Evolutionary conservation across 2,888 invertebrate species (phyloP), one percentile per base, ranked within the genome.

Genomic region (Malthinus seriepunctatus): DNA sequence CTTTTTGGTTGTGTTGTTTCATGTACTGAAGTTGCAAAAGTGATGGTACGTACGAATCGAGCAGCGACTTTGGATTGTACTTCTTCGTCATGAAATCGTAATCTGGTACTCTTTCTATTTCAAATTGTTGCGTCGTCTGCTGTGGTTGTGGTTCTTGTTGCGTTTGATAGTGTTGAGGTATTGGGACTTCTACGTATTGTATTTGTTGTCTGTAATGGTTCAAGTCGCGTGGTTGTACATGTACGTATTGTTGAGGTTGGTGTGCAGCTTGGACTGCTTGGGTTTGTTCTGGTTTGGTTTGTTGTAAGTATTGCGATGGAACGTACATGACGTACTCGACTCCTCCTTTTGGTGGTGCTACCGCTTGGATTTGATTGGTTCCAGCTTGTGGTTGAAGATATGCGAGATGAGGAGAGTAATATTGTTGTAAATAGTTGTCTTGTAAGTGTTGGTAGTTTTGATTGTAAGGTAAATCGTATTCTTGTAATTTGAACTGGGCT

Each of bases 1-100:
- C 80, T 49, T 51, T 51, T 4, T 45, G 23, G 34, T 68, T 70
- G 52, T 71, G 71, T 55, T 72, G 71, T 51, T 75, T 74, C 46
- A 73, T 72, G 51, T 74, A 76, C 53, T 74, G 72, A 32, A 76
- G 54, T 65, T 79, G 79, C 32, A 78, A 46, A 33, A 66, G 56
- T 4, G 78, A 78, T 1, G 83, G 82, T 4, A 82, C 73, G 60
- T 83, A 83, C 6, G 82, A 80, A 60, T 83, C 83, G 38, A 83
- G 69, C 14, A 83, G 69, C n/a, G 81, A 81, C 66, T 78, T 79
- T 0, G 81, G 80, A 52, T 76, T 70, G 11, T 76, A 63, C 60
- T 70, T 68, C 14, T 57, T 48, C 5, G 35, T 9, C 8, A 9
- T 11, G 4, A 51, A 45, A 56, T 47, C 9, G 51, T 42, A 35